Evolutionary conservation across 2,113 vertebrate species (phyloP).

Genomic region (Pholis gunnellus): DNA sequence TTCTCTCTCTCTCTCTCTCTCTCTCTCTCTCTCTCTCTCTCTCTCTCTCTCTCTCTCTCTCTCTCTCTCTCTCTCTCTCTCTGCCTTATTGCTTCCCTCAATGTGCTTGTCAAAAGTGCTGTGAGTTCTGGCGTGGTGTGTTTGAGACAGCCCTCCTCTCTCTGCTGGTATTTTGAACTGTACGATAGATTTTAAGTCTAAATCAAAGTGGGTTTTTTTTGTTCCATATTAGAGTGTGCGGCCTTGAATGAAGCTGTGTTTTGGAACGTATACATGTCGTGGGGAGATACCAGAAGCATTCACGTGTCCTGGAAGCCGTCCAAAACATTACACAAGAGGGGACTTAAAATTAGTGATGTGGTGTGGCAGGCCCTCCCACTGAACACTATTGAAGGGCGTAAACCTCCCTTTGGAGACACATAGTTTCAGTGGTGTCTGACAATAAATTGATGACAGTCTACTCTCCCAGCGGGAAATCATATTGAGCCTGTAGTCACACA

Average conservation of each 20-base stretch:
- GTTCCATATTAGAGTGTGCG: conserved; percentile 1
- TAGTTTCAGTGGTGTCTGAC: conserved; percentile 70
- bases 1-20: neutral
- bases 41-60: neutral
- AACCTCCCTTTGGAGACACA: conserved; percentile 60
- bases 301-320: conserved; percentile 63
- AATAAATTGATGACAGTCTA: conserved; percentile 65
- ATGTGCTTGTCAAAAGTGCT: conserved; percentile 10
- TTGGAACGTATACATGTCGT: conserved; percentile 20
- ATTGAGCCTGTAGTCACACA: conserved; percentile 49
- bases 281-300: conserved; percentile 56
- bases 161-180: no score
- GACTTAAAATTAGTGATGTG: conserved; percentile 65
- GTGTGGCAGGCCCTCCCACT: conserved; percentile 64
- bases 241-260: conserved; percentile 33
- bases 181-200: neutral
- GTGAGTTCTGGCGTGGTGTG: neutral
- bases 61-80: neutral
- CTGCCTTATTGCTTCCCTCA: conserved; percentile 26
- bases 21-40: neutral
- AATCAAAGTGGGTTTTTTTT: conserved; percentile 3
- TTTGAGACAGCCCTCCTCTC: neutral
- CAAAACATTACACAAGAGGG: conserved; percentile 71
- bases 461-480: conserved; percentile 60
- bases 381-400: conserved; percentile 66